These are phyloP conservation scores for Lithophane semibrunnea DNA, from an alignment of 2,888 invertebrate genomes.

Conservation along the genomic window DNA sequence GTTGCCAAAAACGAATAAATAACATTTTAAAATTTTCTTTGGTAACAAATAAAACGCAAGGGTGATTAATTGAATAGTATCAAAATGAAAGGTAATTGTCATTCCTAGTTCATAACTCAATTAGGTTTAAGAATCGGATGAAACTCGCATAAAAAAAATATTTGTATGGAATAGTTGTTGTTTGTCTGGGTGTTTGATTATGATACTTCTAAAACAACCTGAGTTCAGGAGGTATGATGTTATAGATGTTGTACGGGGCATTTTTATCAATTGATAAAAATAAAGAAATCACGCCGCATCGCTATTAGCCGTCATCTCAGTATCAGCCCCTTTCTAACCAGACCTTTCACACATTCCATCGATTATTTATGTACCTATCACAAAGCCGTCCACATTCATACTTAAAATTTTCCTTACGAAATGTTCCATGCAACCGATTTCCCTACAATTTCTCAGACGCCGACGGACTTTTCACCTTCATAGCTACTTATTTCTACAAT, in stretches of 20 bases:
- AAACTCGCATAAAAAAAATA: not conserved
- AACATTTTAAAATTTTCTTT: no score
- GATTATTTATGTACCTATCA: not conserved
- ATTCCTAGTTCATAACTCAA: not conserved
- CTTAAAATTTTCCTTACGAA: not conserved
- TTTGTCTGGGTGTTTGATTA: not conserved
- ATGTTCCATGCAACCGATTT: not conserved
- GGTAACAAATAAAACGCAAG: not conserved
- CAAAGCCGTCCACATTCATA: not conserved
- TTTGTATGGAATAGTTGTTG: not conserved
- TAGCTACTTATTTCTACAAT: slow-evolving; percentile 2
- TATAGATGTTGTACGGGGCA: not conserved
- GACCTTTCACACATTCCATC: not conserved
- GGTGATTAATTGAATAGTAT: not conserved
- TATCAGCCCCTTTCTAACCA: not conserved
- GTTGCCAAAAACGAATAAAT: not conserved
- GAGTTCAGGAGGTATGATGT: not conserved
- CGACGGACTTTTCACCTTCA: not conserved
- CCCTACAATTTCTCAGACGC: not conserved
- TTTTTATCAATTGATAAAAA: not conserved
- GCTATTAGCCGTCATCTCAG: not conserved
- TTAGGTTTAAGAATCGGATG: not conserved
- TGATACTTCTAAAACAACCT: not conserved
- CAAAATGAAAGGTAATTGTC: not conserved
- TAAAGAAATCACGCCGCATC: not conserved